phyloP scores from a whole-genome alignment of 2,888 invertebrate species.

The Temnothorax rugatulus region DNA sequence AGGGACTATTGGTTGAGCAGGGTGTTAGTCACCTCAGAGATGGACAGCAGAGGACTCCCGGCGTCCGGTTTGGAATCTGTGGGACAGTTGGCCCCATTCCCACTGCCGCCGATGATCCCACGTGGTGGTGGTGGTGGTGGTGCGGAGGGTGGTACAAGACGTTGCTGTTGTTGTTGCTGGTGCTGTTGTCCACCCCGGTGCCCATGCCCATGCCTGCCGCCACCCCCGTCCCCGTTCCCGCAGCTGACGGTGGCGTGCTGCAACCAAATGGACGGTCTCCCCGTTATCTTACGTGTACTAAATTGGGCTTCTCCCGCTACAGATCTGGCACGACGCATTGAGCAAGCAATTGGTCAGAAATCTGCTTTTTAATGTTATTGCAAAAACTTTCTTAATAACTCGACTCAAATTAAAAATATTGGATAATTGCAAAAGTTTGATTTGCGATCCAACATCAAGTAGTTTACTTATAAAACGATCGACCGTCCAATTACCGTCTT shows the following conservation, averaged over 20 bases:
- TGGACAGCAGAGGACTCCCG: slow-evolving; percentile 92
- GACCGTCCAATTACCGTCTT: background rate
- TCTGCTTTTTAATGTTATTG: slow-evolving; percentile 19
- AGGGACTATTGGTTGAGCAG: slow-evolving; percentile 89
- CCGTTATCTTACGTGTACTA: slow-evolving; percentile 64
- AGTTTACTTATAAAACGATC: slow-evolving; percentile 1
- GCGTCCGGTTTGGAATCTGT: slow-evolving; percentile 87
- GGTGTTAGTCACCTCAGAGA: slow-evolving; percentile 93
- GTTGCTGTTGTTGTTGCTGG: slow-evolving; percentile 78
- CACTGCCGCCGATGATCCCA: slow-evolving; percentile 78
- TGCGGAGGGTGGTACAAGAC: slow-evolving; percentile 80
- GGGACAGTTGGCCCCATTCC: slow-evolving; percentile 86
- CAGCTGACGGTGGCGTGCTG: slow-evolving; percentile 85
- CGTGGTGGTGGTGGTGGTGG: slow-evolving; percentile 81
- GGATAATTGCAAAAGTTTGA: background rate
- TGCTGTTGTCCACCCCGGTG: slow-evolving; percentile 79
- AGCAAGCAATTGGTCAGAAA: slow-evolving; percentile 16
- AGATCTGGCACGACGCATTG: background rate
- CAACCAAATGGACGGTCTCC: slow-evolving; percentile 81
- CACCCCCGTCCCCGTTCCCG: slow-evolving; percentile 80
- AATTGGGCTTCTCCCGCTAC: background rate
- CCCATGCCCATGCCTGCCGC: slow-evolving; percentile 76
- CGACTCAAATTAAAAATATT: background rate
- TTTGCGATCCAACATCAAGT: background rate
- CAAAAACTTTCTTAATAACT: background rate